A percentile compares a stretch with the other conserved stretches of the same genome.
These are phyloP conservation scores for Toxotes jaculatrix DNA, from an alignment of 2,113 vertebrate genomes.

Conservation along the genomic window DNA sequence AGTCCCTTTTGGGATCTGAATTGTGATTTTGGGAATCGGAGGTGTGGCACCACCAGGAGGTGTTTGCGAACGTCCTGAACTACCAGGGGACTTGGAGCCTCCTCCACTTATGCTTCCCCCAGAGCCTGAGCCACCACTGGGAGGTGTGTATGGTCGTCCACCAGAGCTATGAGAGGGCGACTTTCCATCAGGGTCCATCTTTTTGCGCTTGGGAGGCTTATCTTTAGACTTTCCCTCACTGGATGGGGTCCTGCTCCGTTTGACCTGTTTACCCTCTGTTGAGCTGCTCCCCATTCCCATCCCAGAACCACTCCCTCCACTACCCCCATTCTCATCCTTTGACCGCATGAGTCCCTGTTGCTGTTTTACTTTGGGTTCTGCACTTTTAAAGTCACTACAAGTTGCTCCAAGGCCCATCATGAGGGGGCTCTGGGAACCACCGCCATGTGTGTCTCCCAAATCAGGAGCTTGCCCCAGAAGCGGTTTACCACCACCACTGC, in stretches of 20 bases:
- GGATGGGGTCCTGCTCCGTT: conserved; percentile 95
- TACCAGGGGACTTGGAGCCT: conserved; percentile 97
- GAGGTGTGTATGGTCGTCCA: conserved; percentile 94
- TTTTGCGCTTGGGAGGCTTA: conserved; percentile 95
- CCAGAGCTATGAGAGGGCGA: conserved; percentile 95
- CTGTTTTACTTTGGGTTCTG: conserved; percentile 88
- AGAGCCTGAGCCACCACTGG: conserved; percentile 91
- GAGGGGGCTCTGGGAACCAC: conserved; percentile 93
- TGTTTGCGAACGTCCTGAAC: conserved; percentile 95
- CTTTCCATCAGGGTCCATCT: conserved; percentile 94
- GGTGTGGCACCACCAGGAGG: conserved; percentile 95
- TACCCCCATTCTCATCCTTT: conserved; percentile 84
- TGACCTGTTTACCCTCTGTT: conserved; percentile 91
- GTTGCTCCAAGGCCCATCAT: conserved; percentile 78
- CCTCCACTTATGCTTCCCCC: conserved; percentile 87
- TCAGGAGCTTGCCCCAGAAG: conserved; percentile 88
- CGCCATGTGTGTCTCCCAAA: conserved; percentile 87
- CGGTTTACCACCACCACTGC: conserved; percentile 82
- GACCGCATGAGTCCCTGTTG: conserved; percentile 78
- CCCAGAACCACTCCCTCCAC: conserved; percentile 85
- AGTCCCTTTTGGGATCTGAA: conserved; percentile 96
- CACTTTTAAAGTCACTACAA: conserved; percentile 82
- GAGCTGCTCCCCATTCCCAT: conserved; percentile 82
- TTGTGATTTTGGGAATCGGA: conserved; percentile 98
- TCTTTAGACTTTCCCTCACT: conserved; percentile 98